Evolutionary conservation across 2,113 vertebrate species (phyloP).

Genomic region (Erpornis zantholeuca): DNA sequence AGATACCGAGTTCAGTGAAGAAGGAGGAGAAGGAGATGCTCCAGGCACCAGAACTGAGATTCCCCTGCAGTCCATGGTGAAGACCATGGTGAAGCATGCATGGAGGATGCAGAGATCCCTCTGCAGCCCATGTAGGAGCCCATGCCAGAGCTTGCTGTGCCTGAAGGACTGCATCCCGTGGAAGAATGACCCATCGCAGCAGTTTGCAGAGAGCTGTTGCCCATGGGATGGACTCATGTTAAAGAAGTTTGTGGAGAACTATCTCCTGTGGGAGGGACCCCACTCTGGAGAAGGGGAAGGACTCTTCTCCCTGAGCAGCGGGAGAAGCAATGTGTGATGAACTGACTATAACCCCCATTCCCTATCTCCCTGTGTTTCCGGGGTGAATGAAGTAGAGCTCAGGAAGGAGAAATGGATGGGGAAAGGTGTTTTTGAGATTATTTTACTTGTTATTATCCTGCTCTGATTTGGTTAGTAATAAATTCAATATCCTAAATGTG

Average conservation of each 20-base stretch:
- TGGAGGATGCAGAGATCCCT: background rate
- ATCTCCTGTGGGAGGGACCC: background rate
- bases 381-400: background rate
- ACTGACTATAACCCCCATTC: background rate
- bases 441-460: background rate
- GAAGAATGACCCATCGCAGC: background rate
- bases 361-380: background rate
- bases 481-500: background rate
- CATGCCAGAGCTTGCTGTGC: accelerated
- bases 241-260: background rate
- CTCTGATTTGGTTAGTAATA: background rate
- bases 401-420: background rate
- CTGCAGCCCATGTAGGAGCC: background rate
- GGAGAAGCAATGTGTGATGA: background rate
- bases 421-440: background rate
- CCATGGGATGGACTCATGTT: background rate
- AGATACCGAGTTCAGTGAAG: background rate
- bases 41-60: background rate
- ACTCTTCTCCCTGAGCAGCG: background rate
- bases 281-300: background rate
- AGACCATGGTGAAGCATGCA: background rate
- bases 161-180: background rate
- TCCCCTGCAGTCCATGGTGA: background rate
- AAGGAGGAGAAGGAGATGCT: background rate
- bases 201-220: background rate